phyloP scores from a whole-genome alignment of 2,888 invertebrate genomes.

The Gari tellinella region DNA sequence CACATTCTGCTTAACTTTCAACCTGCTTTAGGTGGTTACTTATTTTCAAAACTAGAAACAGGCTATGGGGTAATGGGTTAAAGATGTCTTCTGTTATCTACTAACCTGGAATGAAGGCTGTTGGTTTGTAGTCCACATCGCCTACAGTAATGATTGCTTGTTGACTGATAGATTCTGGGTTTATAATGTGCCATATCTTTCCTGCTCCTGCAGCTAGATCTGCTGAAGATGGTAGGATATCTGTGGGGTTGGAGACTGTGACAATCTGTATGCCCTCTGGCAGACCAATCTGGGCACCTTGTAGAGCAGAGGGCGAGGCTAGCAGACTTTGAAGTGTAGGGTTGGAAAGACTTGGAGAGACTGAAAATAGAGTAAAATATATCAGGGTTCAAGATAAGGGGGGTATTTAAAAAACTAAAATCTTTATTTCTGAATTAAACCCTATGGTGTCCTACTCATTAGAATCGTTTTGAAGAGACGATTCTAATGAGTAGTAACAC shows the following conservation, averaged over 20 bases:
- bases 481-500: no score
- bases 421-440: no score
- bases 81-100: no score
- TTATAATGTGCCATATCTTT: slow-evolving; percentile 76
- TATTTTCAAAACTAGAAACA: no score
- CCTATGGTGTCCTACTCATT: no score
- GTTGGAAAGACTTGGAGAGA: slow-evolving; percentile 65
- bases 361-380: no score
- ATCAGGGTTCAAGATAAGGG: no score
- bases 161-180: slow-evolving; percentile 49
- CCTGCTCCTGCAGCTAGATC: slow-evolving; percentile 54
- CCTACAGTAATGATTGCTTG: slow-evolving; percentile 75
- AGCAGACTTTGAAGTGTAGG: slow-evolving; percentile 77
- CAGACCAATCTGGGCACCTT: slow-evolving; percentile 62
- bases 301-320: slow-evolving; percentile 65
- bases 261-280: slow-evolving; percentile 78
- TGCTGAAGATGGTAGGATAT: slow-evolving; percentile 62
- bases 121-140: slow-evolving; percentile 49
- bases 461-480: no score
- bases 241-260: slow-evolving; percentile 70
- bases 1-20: no score
- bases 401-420: no score
- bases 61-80: no score
- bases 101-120: slow-evolving; percentile 25
- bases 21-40: no score